Base-by-base conservation (phyloP, 2,113 vertebrate genomes). In the Rhabdornis inornatus region DNA sequence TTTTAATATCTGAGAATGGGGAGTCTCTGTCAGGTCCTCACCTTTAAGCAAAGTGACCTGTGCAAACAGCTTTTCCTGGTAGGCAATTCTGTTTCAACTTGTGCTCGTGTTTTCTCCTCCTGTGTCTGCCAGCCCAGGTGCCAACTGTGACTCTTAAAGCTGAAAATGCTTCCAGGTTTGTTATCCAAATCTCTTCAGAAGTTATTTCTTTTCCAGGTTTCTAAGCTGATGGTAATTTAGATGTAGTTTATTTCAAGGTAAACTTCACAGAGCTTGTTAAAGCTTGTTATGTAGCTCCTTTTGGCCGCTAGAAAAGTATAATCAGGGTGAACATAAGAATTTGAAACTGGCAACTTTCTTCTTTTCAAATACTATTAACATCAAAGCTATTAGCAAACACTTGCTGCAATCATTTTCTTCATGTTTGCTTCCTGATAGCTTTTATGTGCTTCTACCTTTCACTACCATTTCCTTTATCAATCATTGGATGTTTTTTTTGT, bases 201-300 rank as follows among this genome's bases (percentile, higher is more conserved):
- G 27, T 15, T 71, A 50, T 76, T 92, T 75, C 83, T 83, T 6
- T 42, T 83, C 13, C 18, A 68, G 25, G 27, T 87, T 94, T 24
- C n/a, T 68, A 87, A 69, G 10, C 35, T 44, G 57, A 69, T 85
- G n/a, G 31, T 24, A 91, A 87, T 87, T 92, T 87, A 64, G 53
- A 94, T 72, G n/a, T 65, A 60, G n/a, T 60, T 64, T 79, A 56
- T 78, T 89, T 89, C 56, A 71, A 92, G 74, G 60, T 92, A 92
- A 89, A 87, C 92, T 92, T 96, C 83, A 92, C 37, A 94, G 74
- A 85, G 33, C 40, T 69, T 45, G 88, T 81, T 95, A 76, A 84
- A 89, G 8, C 80, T 71, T 87, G 49, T 78, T 95, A 33, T 83
- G 37, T 59, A 78, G 22, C 30, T 96, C 56, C 11, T 94, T 92